Evolutionary conservation across 2,888 invertebrate species (phyloP).

Genomic region (Eutolmus rufibarbis): DNA sequence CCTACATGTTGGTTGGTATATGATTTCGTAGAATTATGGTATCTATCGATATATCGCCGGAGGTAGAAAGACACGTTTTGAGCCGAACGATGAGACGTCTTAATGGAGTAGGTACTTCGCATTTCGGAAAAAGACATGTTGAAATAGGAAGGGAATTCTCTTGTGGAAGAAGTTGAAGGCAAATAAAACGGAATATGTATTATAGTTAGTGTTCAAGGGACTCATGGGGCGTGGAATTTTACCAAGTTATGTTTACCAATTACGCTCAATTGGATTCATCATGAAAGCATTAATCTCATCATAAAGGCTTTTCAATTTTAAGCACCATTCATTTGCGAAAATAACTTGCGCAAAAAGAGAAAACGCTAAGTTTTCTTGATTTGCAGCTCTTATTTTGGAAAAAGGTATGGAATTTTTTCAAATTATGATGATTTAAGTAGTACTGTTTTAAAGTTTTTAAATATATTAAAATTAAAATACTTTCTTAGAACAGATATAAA

Average conservation of each 20-base stretch:
- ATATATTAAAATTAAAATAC: no score
- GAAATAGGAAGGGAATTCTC: neutral
- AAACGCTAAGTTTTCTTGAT: neutral
- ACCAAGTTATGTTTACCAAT: neutral
- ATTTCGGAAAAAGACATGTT: neutral
- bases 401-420: no score
- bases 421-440: no score
- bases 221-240: neutral
- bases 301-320: neutral
- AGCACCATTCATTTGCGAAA: neutral
- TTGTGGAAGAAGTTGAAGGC: neutral
- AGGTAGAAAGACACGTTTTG: neutral
- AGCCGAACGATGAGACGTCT: neutral
- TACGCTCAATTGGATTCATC: neutral
- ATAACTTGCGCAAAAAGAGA: neutral
- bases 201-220: neutral
- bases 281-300: neutral
- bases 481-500: no score
- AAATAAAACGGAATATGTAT: neutral
- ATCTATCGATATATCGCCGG: neutral
- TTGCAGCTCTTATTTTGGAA: no score
- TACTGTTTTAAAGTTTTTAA: no score
- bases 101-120: neutral
- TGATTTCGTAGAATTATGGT: neutral
- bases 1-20: neutral